Conservation (phyloP, 2,113 vertebrate species). For the Pardalotus punctatus region DNA sequence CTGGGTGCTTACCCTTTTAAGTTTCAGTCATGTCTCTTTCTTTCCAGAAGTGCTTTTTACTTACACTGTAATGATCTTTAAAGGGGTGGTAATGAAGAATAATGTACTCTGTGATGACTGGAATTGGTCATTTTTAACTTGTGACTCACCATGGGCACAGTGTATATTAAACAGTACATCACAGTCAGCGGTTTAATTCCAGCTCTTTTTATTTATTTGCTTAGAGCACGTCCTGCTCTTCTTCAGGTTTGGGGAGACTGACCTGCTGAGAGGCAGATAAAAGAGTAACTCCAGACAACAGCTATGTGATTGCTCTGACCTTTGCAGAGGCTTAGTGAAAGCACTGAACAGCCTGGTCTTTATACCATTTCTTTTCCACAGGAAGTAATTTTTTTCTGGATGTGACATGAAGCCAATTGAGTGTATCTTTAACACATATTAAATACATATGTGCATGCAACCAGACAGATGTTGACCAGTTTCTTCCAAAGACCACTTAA, state of each 20-base stretch:
- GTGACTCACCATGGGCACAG: not conserved
- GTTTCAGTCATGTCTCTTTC: not conserved
- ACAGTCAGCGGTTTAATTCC: not conserved
- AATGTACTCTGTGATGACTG: not conserved
- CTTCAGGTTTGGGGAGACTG: not conserved
- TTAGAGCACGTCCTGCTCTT: not conserved
- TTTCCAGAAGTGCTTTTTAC: not conserved
- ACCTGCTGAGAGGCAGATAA: not conserved
- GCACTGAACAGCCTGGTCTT: not conserved
- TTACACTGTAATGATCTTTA: not conserved
- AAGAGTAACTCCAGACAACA: not conserved
- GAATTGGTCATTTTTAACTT: not conserved
- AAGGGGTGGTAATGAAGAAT: slow-evolving; percentile 6
- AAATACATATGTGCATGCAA: not conserved
- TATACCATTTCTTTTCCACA: not conserved
- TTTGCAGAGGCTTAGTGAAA: not conserved
- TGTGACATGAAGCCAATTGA: not conserved
- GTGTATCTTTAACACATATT: not conserved
- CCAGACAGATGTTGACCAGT: not conserved
- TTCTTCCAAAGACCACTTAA: not conserved
- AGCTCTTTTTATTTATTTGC: not conserved
- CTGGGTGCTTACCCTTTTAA: not conserved
- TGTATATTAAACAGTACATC: not conserved
- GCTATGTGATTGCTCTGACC: not conserved
- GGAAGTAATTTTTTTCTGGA: not conserved